Percentiles rank a stretch among this genome's conserved stretches.
Evolutionary conservation across 2,888 invertebrate genomes (phyloP).

Genomic region (Platypus cylindrus): DNA sequence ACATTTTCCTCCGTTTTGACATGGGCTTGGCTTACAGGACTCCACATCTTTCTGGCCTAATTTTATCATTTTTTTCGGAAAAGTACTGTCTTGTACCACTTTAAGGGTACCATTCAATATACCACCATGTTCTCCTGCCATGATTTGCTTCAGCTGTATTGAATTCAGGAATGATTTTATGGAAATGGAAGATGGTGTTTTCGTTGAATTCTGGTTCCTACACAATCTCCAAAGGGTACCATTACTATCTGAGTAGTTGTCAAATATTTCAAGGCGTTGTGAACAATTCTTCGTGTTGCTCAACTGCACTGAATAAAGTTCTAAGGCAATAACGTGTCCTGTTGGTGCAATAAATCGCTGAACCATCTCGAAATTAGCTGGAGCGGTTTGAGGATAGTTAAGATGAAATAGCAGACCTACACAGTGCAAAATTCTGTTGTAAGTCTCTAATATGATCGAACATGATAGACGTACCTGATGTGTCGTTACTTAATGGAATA

Average conservation of each 20-base stretch:
- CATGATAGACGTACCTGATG: no score
- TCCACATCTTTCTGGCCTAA: constrained; percentile 48
- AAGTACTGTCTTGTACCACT: constrained; percentile 47
- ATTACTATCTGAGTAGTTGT: constrained; percentile 58
- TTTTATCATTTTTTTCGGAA: constrained; percentile 49
- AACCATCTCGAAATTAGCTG: constrained; percentile 40
- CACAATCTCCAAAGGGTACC: constrained; percentile 59
- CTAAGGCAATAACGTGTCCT: constrained; percentile 38
- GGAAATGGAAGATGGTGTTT: constrained; percentile 35
- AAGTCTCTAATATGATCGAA: no score
- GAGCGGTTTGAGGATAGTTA: constrained; percentile 45
- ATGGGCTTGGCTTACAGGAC: constrained; percentile 62
- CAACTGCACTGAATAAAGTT: constrained; percentile 37
- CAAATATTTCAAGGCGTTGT: constrained; percentile 36
- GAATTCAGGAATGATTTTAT: constrained; percentile 59
- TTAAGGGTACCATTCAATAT: constrained; percentile 48
- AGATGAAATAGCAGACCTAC: constrained; percentile 39
- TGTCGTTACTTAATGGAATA: constrained; percentile 35
- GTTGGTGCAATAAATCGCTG: constrained; percentile 44
- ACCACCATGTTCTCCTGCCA: constrained; percentile 35
- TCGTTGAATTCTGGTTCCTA: background rate
- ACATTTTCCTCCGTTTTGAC: constrained; percentile 58
- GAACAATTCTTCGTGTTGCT: constrained; percentile 30
- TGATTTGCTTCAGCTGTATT: constrained; percentile 47
- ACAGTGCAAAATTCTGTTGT: background rate